Conservation (phyloP, 2,113 vertebrate species). For the Fulmarus glacialis region DNA sequence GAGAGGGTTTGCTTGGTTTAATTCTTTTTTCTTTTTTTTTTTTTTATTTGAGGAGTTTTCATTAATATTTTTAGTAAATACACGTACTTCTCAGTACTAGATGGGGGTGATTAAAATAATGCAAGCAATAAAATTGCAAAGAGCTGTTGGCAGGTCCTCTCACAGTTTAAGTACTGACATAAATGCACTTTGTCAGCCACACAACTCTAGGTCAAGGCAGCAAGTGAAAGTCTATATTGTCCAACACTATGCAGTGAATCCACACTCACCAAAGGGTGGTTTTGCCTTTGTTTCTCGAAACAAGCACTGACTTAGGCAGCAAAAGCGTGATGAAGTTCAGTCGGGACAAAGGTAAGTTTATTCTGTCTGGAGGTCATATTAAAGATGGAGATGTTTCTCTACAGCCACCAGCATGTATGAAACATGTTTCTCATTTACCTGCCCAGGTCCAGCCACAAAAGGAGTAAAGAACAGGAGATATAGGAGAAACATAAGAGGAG, state of each 20-base stretch:
- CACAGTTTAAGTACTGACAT: neutral
- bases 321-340: neutral
- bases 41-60: neutral
- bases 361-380: neutral
- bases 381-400: neutral
- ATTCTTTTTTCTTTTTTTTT: too few species aligned
- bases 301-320: fast-evolving
- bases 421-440: neutral
- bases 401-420: fast-evolving
- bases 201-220: neutral
- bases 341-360: neutral
- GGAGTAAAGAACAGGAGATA: neutral
- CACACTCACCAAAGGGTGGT: too few species aligned
- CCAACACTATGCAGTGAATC: neutral
- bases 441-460: neutral
- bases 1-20: neutral
- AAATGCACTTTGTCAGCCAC: neutral
- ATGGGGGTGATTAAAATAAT: neutral
- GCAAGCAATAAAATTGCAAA: neutral
- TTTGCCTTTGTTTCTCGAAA: neutral
- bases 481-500: neutral
- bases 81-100: neutral
- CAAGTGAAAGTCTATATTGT: neutral
- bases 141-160: neutral
- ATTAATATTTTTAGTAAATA: neutral